These are phyloP conservation scores for Spatula versicolor DNA, from an alignment of 2,797 vertebrate species.

Conservation along the genomic window DNA sequence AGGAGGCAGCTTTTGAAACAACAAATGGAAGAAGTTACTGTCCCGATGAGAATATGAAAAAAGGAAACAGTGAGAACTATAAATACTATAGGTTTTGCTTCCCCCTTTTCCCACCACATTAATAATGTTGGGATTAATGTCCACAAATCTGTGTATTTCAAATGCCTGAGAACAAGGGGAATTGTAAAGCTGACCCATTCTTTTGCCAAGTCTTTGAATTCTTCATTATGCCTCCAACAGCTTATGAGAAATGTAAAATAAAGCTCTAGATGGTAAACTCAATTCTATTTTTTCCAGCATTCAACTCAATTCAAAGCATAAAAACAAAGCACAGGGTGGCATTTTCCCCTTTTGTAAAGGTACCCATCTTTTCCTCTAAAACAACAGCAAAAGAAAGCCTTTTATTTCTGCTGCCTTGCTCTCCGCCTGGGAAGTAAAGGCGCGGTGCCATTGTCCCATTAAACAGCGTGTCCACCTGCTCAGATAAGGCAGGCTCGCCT, in stretches of 20 bases:
- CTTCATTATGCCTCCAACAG: slow-evolving; percentile 12
- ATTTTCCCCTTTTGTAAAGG: background rate
- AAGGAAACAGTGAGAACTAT: background rate
- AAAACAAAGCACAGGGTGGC: background rate
- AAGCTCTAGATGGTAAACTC: slow-evolving; percentile 17
- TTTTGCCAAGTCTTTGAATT: slow-evolving; percentile 44
- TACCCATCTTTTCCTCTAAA: background rate
- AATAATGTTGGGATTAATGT: slow-evolving; percentile 42
- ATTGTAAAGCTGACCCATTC: background rate
- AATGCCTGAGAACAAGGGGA: background rate
- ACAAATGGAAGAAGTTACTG: slow-evolving; percentile 21
- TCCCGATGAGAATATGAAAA: slow-evolving; percentile 34
- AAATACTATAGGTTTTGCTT: slow-evolving; percentile 24
- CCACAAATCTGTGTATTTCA: slow-evolving; percentile 13
- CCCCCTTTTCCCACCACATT: slow-evolving; percentile 24
- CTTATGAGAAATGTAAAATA: slow-evolving; percentile 13
- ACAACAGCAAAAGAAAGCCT: background rate
- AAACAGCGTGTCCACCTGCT: background rate
- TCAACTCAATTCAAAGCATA: background rate
- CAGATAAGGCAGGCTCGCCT: slow-evolving; percentile 30
- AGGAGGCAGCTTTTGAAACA: background rate
- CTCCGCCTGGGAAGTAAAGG: background rate
- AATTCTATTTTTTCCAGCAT: background rate
- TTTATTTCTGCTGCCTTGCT: background rate
- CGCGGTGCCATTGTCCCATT: slow-evolving; percentile 34